Evolutionary conservation across 2,888 invertebrate species (phyloP), one percentile per base, ranked within the genome.

Genomic region (Pemphredon lugubris): DNA sequence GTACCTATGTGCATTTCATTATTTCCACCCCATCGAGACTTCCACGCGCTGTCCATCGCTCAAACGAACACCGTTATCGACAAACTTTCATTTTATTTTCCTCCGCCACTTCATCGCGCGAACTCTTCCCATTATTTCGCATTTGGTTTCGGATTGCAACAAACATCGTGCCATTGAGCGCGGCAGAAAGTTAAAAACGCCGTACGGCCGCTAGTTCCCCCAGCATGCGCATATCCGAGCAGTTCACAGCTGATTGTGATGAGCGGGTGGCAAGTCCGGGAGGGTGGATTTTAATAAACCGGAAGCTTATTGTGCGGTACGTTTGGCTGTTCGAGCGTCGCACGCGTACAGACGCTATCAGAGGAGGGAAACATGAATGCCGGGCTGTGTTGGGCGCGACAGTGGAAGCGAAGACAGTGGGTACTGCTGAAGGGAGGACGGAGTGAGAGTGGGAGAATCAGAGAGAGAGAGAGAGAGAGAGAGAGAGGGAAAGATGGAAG

Each of bases 201-300:
- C 2, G 11, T 5, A 11, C 11, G 11, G 34, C 34, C 45, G 13
- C 20, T 39, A 26, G 40, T 57, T 21, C 16, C 13, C 14, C 30
- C 44, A 48, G 51, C 11, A 50, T 16, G 23, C 32, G 53, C 47
- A 59, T 32, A 45, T 48, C 42, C 37, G 39, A 26, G 64, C 32
- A 45, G 48, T 50, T 65, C 42, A 37, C 74, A 54, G 47, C 39
- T 48, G 77, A 74, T 72, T 58, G 72, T 21, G 64, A 77, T 68
- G 66, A 54, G 65, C 50, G 40, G 26, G 2, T 57, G 44, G 39
- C 32, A 42, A 39, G 48, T 26, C 30, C 9, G 11, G 18, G 45
- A 48, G 67, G 68, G 21, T 45, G 73, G 65, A 75, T 81, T 81
- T 81, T 81, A 81, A 79, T 81, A 81, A 81, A 81, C 81, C 79